A percentile compares a stretch with the other conserved stretches of the same genome.
phyloP scores from a whole-genome alignment of 2,797 vertebrate genomes.

The Onychomys torridus region DNA sequence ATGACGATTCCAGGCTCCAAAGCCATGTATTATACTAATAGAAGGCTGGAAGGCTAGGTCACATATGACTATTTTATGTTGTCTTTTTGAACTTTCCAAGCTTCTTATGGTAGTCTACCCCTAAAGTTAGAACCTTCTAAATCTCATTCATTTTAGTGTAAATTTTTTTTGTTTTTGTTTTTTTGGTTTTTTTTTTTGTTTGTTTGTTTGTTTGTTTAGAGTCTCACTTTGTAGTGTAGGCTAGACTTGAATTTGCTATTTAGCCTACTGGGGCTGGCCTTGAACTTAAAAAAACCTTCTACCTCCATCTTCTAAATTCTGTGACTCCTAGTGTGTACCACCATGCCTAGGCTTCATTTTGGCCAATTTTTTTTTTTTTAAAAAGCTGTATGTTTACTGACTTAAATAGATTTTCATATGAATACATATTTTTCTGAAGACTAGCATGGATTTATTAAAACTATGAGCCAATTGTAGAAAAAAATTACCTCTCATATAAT shows the following conservation, averaged over 20 bases:
- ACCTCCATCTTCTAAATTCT: background rate
- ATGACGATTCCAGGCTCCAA: background rate
- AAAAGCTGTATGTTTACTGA: background rate
- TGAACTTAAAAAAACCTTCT: background rate
- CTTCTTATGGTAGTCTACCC: background rate
- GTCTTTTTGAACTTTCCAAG: background rate
- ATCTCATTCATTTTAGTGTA: conserved; percentile 17
- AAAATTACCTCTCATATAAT: conserved; percentile 25
- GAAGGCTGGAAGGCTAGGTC: background rate
- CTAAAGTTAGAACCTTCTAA: background rate
- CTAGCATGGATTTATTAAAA: conserved; percentile 9
- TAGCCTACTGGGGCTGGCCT: background rate
- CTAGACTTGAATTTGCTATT: background rate
- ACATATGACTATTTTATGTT: background rate
- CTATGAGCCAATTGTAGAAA: background rate
- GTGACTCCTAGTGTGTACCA: background rate
- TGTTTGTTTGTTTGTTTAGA: background rate
- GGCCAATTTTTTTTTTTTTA: conserved; percentile 42
- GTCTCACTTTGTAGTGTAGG: background rate
- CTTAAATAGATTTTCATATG: background rate
- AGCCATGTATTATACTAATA: background rate
- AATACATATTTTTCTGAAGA: conserved; percentile 31
- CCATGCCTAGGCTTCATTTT: background rate
- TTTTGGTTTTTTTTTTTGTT: too few relatives aligned
- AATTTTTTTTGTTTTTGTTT: background rate